A percentile compares a stretch with the other conserved stretches of the same genome.
phyloP scores from a whole-genome alignment of 2,113 vertebrate genomes.

The Phycodurus eques region DNA sequence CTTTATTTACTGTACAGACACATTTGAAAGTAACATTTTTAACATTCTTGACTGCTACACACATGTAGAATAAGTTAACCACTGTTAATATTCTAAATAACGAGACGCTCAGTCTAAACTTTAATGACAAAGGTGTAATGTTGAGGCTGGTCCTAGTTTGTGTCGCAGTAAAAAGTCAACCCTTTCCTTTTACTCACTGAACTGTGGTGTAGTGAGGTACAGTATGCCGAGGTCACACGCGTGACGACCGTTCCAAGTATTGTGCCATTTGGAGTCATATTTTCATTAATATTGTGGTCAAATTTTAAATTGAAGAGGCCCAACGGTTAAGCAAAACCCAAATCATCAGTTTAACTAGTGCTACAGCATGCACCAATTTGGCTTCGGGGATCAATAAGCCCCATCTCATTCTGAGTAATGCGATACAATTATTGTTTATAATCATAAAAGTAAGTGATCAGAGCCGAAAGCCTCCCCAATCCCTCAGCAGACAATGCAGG shows the following conservation, averaged over 20 bases:
- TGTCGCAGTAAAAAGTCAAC: not conserved
- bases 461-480: not conserved
- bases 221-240: too few relatives aligned
- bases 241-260: not conserved
- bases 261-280: not conserved
- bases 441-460: slow-evolving; percentile 3
- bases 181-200: not conserved
- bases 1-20: too few relatives aligned
- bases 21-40: too few relatives aligned
- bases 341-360: slow-evolving; percentile 2
- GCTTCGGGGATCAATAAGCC: not conserved
- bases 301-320: not conserved
- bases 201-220: too few relatives aligned
- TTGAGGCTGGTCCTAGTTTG: not conserved
- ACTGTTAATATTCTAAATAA: not conserved
- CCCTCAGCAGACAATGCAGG: not conserved
- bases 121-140: not conserved
- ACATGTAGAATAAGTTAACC: not conserved
- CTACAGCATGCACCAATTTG: not conserved
- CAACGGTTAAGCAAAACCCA: not conserved
- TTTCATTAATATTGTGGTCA: not conserved
- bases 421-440: not conserved
- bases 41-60: too few relatives aligned
- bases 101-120: not conserved
- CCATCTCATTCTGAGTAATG: not conserved